Evolutionary conservation across 2,797 vertebrate species (phyloP), one percentile per base, ranked within the genome.

Genomic region (Mionectes olivaceus): DNA sequence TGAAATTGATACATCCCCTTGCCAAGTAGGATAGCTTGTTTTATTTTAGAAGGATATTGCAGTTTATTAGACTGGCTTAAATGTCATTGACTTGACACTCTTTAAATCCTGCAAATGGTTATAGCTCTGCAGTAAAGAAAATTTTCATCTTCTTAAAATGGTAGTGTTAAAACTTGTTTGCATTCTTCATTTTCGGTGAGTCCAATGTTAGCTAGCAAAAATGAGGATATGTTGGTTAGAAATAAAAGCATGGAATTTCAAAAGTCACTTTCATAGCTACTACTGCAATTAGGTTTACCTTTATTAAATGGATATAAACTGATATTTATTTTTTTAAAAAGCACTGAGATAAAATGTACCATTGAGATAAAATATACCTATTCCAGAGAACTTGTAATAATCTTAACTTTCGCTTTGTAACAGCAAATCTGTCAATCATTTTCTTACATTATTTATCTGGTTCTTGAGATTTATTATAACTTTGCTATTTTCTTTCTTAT

Each of bases 401-500:
- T 87, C 77, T 90, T 73, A 96, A 65, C 56, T 95, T 85, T 83
- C 33, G 46, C 53, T 83, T 1, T 90, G 83, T 85, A 93, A 82
- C 61, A 93, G 59, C 50, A 64, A 61, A 87, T 56, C 74, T 92
- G 47, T 90, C 78, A 90, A 49, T 87, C 57, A 64, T 95, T 95
- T 95, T 95, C 64, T 82, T 87, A 71, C 59, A 60, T 91, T 93
- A 63, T 87, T 95, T 77, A 78, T 67, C 32, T 83, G 23, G 71
- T 90, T 96, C 60, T 94, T 94, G 49, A 96, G 80, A 83, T 94
- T 91, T 83, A 56, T 94, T 75, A 94, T 83, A 94, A 94, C 86
- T 96, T 97, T 83, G 75, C 49, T 74, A 52, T 92, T 96, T 97
- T 95, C 93, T 94, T 91, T 89, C 37, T 88, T 95, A 77, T 33